Percentiles rank a stretch among this genome's conserved stretches.
These are phyloP conservation scores for Glyphotaelius pellucidus DNA, from an alignment of 2,888 invertebrate species.

Conservation along the genomic window DNA sequence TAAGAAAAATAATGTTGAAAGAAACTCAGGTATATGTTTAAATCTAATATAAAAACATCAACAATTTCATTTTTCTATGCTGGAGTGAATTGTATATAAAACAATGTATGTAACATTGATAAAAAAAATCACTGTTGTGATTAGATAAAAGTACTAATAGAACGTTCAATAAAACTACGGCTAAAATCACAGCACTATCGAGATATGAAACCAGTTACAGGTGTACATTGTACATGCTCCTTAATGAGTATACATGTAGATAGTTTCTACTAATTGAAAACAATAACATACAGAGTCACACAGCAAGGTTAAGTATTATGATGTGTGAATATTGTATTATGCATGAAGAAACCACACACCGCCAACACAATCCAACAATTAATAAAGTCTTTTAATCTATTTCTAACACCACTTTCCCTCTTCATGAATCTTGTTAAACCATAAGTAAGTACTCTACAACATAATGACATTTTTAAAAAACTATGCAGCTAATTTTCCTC, in stretches of 20 bases:
- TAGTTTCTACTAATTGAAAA: background rate
- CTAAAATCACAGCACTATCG: background rate
- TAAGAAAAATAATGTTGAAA: background rate
- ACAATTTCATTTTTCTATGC: background rate
- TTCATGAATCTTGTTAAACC: background rate
- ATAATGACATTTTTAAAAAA: background rate
- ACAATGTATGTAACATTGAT: background rate
- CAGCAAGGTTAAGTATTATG: background rate
- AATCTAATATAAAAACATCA: background rate
- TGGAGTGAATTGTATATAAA: background rate
- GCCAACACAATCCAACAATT: background rate
- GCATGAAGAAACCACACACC: background rate
- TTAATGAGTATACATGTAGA: background rate
- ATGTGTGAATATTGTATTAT: background rate
- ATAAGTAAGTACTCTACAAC: background rate
- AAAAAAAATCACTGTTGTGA: background rate
- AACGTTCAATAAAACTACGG: background rate
- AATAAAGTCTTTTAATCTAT: background rate
- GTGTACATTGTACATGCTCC: background rate
- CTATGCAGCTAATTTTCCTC: background rate
- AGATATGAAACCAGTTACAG: background rate
- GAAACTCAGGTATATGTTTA: background rate
- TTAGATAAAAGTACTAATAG: background rate
- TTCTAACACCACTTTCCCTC: background rate
- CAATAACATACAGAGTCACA: background rate